A percentile compares a stretch with the other conserved stretches of the same genome.
phyloP scores from a whole-genome alignment of 2,113 vertebrate genomes.

The Pseudois nayaur region DNA sequence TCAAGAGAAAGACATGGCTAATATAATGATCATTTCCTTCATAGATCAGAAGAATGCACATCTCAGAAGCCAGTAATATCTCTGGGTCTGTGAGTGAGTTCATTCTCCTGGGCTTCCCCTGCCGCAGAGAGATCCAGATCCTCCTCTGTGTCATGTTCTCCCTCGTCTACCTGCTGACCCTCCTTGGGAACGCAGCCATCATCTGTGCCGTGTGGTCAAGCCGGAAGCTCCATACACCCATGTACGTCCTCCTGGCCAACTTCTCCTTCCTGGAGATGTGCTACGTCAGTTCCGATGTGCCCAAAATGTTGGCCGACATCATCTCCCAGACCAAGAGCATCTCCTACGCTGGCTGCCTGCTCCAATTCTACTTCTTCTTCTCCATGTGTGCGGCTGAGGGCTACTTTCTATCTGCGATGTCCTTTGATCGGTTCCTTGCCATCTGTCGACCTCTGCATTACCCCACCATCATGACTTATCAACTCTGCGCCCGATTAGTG shows the following conservation, averaged over 20 bases:
- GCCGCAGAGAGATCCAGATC: neutral
- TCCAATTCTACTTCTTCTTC: slow-evolving; percentile 73
- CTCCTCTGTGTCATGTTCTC: neutral
- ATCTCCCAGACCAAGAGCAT: slow-evolving; percentile 47
- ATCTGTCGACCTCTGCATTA: slow-evolving; percentile 57
- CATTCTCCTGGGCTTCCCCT: slow-evolving; percentile 39
- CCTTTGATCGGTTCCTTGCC: slow-evolving; percentile 52
- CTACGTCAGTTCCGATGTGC: slow-evolving; percentile 28
- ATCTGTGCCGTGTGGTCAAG: neutral
- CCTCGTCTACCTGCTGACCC: slow-evolving; percentile 6
- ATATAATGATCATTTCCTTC: neutral
- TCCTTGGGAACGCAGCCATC: slow-evolving; percentile 14
- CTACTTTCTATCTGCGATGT: neutral
- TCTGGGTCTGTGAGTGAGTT: slow-evolving; percentile 7
- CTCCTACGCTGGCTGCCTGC: slow-evolving; percentile 62
- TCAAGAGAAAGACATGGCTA: neutral
- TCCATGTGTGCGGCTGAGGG: neutral
- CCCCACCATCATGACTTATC: neutral
- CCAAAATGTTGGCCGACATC: slow-evolving; percentile 50
- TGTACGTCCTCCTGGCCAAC: slow-evolving; percentile 47
- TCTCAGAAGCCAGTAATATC: neutral
- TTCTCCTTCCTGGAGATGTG: slow-evolving; percentile 43
- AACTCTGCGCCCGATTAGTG: neutral
- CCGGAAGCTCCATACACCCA: neutral
- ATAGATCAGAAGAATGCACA: neutral